phyloP scores from a whole-genome alignment of 2,888 invertebrate genomes.

The Dynastes hyllus region DNA sequence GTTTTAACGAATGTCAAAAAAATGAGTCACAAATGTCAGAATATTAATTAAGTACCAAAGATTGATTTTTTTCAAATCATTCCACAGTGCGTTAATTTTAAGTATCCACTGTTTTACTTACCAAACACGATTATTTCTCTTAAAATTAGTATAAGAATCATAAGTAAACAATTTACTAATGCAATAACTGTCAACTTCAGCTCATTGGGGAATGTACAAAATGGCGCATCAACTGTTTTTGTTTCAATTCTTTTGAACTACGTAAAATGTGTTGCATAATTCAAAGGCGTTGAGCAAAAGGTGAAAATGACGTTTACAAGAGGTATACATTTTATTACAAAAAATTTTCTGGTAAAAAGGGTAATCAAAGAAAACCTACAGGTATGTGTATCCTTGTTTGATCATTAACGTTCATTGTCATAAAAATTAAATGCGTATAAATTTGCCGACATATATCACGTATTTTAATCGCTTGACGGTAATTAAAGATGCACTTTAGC shows the following conservation, averaged over 20 bases:
- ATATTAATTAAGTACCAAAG: constrained; percentile 20
- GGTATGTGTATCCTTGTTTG: constrained; percentile 12
- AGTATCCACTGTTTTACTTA: not conserved
- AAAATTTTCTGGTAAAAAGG: constrained; percentile 7
- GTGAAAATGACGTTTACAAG: constrained; percentile 30
- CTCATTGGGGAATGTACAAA: constrained; percentile 48
- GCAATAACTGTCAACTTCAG: constrained; percentile 45
- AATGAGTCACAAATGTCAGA: constrained; percentile 43
- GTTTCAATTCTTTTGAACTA: constrained; percentile 43
- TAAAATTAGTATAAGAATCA: constrained; percentile 3
- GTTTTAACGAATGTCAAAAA: constrained; percentile 45
- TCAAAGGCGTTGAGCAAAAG: not conserved
- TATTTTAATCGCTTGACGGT: too few relatives aligned
- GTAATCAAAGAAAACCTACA: constrained; percentile 28
- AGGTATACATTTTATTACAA: constrained; percentile 10
- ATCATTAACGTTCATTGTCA: not conserved
- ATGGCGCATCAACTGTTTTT: constrained; percentile 52
- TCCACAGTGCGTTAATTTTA: not conserved
- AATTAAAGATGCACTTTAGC: too few relatives aligned
- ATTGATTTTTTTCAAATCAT: not conserved
- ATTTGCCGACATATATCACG: too few relatives aligned
- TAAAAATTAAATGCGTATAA: not conserved
- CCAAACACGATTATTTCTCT: not conserved
- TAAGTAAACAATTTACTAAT: constrained; percentile 28
- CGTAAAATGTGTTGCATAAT: constrained; percentile 35